Percentiles rank a stretch among this genome's conserved stretches.
Conservation (phyloP, 2,888 invertebrate species). For the Drosophila atroscutellata region DNA sequence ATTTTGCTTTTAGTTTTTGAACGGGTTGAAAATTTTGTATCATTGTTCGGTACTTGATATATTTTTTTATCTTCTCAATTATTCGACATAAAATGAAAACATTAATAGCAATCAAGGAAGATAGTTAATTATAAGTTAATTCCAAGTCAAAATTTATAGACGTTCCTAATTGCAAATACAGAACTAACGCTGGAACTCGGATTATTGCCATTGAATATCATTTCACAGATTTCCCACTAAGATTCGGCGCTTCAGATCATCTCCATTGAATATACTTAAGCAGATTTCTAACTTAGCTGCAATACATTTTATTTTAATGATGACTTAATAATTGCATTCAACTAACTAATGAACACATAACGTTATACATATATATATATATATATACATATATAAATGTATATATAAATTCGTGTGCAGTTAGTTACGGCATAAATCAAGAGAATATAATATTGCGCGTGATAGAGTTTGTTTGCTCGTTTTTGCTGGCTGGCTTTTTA, state of each 20-base stretch:
- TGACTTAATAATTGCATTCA: constrained; percentile 56
- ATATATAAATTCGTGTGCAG: constrained; percentile 26
- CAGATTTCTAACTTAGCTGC: not conserved
- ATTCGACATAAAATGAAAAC: not conserved
- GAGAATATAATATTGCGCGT: constrained; percentile 54
- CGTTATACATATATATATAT: not conserved
- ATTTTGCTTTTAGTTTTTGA: not conserved
- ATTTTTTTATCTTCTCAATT: not conserved
- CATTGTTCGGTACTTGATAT: not conserved
- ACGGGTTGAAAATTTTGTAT: not conserved
- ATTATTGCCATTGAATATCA: not conserved
- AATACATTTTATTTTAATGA: constrained; percentile 14
- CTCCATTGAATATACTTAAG: not conserved
- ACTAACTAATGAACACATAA: constrained; percentile 38
- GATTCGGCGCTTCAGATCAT: not conserved
- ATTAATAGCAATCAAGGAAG: not conserved
- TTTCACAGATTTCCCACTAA: not conserved
- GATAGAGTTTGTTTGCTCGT: constrained; percentile 40
- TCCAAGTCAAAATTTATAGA: no score
- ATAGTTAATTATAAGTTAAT: no score
- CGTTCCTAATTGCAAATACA: not conserved
- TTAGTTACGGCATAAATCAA: constrained; percentile 64
- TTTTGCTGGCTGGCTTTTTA: constrained; percentile 18
- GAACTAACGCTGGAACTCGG: not conserved
- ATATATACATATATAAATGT: not conserved